phyloP scores from a whole-genome alignment of 2,113 vertebrate species.

The Seriola quinqueradiata region DNA sequence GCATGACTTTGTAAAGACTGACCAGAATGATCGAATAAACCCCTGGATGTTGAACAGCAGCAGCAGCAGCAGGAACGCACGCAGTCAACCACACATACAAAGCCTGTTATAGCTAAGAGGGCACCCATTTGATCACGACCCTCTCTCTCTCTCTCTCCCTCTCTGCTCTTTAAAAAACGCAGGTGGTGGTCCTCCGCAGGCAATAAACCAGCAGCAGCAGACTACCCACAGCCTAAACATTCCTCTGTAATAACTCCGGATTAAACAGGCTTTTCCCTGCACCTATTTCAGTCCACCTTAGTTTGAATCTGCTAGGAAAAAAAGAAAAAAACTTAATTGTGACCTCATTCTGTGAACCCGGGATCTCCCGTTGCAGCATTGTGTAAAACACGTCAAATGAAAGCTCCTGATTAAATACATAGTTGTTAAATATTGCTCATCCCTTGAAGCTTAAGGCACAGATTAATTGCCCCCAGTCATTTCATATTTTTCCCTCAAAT shows the following conservation, averaged over 20 bases:
- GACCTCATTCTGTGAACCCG: conserved; percentile 22
- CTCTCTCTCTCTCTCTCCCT: not conserved
- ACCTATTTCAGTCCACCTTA: conserved; percentile 27
- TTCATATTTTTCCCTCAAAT: not conserved
- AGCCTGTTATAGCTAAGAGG: conserved; percentile 13
- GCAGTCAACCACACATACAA: not conserved
- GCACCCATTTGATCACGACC: conserved; percentile 18
- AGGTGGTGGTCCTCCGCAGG: conserved; percentile 66
- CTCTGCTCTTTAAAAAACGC: conserved; percentile 26
- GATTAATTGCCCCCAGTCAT: not conserved
- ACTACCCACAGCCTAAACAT: conserved; percentile 68
- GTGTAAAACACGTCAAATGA: not conserved
- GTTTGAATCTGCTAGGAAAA: conserved; percentile 24
- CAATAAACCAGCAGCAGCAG: conserved; percentile 58
- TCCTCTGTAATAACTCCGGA: conserved; percentile 56
- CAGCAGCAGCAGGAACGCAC: not conserved
- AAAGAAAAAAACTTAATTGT: conserved; percentile 1
- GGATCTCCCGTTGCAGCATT: not conserved
- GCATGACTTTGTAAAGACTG: not conserved
- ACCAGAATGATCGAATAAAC: not conserved
- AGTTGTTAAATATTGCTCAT: not conserved
- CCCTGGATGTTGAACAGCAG: too few relatives aligned
- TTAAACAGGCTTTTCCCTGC: conserved; percentile 44
- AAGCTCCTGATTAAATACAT: not conserved
- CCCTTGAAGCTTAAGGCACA: not conserved